phyloP scores from a whole-genome alignment of 2,113 vertebrate species.

The Albula goreensis region DNA sequence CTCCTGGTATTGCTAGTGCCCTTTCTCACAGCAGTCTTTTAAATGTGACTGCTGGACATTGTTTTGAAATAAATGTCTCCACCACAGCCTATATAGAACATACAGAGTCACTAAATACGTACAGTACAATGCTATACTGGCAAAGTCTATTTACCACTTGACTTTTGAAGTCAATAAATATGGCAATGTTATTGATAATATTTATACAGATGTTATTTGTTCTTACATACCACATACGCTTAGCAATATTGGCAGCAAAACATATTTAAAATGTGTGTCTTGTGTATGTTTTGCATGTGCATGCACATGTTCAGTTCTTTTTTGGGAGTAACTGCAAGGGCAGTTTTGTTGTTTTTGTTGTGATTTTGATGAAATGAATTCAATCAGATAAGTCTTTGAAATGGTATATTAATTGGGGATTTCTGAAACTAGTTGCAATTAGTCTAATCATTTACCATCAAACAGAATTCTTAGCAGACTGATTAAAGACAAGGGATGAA shows the following conservation, averaged over 20 bases:
- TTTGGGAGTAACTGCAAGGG: background rate
- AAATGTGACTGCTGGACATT: background rate
- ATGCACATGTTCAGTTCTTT: background rate
- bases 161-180: too few species aligned
- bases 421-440: background rate
- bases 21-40: background rate
- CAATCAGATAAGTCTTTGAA: background rate
- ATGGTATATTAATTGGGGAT: slow-evolving; percentile 8
- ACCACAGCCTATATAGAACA: too few species aligned
- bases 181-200: too few species aligned
- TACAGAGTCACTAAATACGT: too few species aligned
- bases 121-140: too few species aligned
- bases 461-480: background rate
- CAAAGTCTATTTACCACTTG: too few species aligned
- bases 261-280: too few species aligned
- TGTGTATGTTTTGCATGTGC: too few species aligned
- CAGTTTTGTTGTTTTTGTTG: background rate
- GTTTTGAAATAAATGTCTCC: background rate
- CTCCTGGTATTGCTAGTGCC: slow-evolving; percentile 41
- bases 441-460: background rate
- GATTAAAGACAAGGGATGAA: background rate
- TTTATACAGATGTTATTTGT: too few species aligned
- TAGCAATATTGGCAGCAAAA: too few species aligned
- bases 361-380: background rate
- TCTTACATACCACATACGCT: too few species aligned